Percentiles rank a stretch among this genome's conserved stretches.
Conservation (phyloP, 2,888 invertebrate genomes). For the Teinopalpus imperialis region DNA sequence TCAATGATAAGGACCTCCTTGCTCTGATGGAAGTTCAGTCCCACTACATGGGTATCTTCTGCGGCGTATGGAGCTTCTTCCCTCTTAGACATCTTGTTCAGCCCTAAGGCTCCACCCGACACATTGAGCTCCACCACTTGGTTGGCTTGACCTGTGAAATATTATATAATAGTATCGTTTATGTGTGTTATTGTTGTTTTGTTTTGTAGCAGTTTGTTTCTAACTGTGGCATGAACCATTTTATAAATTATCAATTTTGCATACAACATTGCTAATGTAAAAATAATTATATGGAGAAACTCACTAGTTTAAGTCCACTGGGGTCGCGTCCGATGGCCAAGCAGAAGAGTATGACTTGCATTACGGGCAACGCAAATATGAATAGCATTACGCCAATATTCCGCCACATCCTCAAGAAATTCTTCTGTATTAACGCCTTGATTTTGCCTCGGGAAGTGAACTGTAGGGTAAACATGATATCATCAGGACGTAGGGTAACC, state of each 20-base stretch:
- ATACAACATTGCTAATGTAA: too few species aligned
- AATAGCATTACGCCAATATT: constrained; percentile 96
- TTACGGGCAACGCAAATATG: constrained; percentile 95
- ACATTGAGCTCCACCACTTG: constrained; percentile 83
- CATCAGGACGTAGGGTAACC: too few species aligned
- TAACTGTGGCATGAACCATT: too few species aligned
- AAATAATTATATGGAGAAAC: too few species aligned
- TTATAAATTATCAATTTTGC: too few species aligned
- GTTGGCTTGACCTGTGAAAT: constrained; percentile 81
- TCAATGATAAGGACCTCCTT: constrained; percentile 93
- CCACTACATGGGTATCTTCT: constrained; percentile 93
- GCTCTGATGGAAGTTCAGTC: constrained; percentile 94
- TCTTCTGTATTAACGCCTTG: constrained; percentile 92
- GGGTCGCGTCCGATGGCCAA: constrained; percentile 95
- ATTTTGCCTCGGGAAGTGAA: constrained; percentile 93
- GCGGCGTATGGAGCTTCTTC: constrained; percentile 92
- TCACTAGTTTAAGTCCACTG: constrained; percentile 89
- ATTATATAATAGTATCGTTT: too few species aligned
- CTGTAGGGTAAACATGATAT: too few species aligned
- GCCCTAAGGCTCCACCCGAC: constrained; percentile 90
- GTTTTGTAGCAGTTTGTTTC: too few species aligned
- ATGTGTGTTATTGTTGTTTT: too few species aligned
- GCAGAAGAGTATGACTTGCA: constrained; percentile 97
- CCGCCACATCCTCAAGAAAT: constrained; percentile 95
- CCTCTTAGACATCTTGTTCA: constrained; percentile 91